Evolutionary conservation across 2,797 vertebrate species (phyloP).

Genomic region (Danio aesculapii): DNA sequence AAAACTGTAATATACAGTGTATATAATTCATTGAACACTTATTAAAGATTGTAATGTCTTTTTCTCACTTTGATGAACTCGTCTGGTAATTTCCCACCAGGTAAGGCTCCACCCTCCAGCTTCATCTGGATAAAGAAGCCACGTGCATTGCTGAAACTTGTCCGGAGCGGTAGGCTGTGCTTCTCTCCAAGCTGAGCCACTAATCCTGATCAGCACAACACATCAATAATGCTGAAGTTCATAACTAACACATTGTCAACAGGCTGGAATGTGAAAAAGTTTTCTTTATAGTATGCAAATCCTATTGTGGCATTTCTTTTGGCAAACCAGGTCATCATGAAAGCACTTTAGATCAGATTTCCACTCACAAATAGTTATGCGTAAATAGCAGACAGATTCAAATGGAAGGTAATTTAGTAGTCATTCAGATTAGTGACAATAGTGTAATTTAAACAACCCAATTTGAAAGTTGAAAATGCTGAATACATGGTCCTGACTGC

Average conservation of each 20-base stretch:
- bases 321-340: too few species aligned
- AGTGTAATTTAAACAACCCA: too few species aligned
- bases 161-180: slow-evolving; percentile 87
- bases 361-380: too few species aligned
- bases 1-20: not conserved
- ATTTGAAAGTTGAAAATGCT: too few species aligned
- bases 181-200: slow-evolving; percentile 89
- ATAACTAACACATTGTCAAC: not conserved
- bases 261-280: slow-evolving; percentile 4
- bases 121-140: slow-evolving; percentile 97
- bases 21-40: not conserved
- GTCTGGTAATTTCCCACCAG: slow-evolving; percentile 84
- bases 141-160: slow-evolving; percentile 91
- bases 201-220: slow-evolving; percentile 78
- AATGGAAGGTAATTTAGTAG: too few species aligned
- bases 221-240: not conserved
- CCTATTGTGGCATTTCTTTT: not conserved
- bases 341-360: too few species aligned
- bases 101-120: slow-evolving; percentile 79
- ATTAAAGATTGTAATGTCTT: not conserved
- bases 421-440: too few species aligned
- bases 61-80: slow-evolving; percentile 92
- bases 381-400: too few species aligned
- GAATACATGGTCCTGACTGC: too few species aligned
- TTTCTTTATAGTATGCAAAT: not conserved